Evolutionary conservation across 1,140 invertebrate genomes (phyloP), one percentile per base, ranked within the genome.

Genomic region (Pinna nobilis): DNA sequence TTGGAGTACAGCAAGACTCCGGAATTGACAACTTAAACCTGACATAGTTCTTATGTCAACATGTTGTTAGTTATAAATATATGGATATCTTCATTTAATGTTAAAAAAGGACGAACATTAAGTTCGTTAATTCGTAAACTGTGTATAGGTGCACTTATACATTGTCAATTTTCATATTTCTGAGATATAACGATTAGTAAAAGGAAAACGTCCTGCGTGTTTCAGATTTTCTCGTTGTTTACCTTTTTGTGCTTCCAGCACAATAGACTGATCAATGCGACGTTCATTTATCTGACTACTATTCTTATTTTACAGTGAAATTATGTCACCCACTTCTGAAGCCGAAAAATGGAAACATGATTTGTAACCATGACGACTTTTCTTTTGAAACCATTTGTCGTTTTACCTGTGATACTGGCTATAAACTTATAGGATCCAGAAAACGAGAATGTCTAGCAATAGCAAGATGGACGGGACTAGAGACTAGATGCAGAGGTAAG

Each of bases 381-480:
- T 89, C 90, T 4, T 93, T 93, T 47, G 92, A 93, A 70, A 92
- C 93, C 0, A 90, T 91, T 25, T 94, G 93, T 79, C 88, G 90
- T 28, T 94, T 94, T 79, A 88, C 88, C 4, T 94, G 93, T 80
- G 90, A 92, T 67, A 86, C 88, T n/a, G 93, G 93, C 0, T 93
- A 91, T 81, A 90, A 91, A 70, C 86, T 94, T 28, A 90, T 93
- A 9, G 93, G 93, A 0, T 93, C 93, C n/a, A 90, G 89, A 69
- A 90, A 91, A 73, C 84, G 93, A 28, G 92, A 91, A 23, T 94
- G 93, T 81, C 85, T 94, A 28, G 93, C 93, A 1, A 89, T 94
- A 23, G 91, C 92, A 0, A 90, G 91, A 66, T 94, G 93, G 93
- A 92, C 93, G 71, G 93, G 93, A 2, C 87, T 94, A 2, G 91